Conservation (phyloP, 2,888 invertebrate genomes). For the Drosophila hamatofila region DNA sequence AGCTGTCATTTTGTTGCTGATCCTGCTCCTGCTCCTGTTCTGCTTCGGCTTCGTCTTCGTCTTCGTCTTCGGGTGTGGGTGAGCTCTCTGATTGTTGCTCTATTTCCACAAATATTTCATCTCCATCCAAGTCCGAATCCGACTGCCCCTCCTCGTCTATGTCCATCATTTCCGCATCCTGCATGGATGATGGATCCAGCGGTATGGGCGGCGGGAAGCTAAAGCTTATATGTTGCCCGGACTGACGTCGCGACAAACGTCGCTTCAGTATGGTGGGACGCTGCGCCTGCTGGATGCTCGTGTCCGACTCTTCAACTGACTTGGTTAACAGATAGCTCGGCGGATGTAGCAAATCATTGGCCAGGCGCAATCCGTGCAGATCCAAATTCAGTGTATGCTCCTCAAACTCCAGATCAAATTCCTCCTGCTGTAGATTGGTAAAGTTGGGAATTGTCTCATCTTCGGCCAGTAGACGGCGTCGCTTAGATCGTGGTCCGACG, state of each 20-base stretch:
- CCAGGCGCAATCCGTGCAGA: neutral
- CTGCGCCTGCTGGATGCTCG: neutral
- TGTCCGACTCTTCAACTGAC: neutral
- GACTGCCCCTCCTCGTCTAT: slow-evolving; percentile 18
- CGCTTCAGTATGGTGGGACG: slow-evolving; percentile 34
- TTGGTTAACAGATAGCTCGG: slow-evolving; percentile 35
- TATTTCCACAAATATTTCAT: slow-evolving; percentile 63
- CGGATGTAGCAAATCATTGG: slow-evolving; percentile 29
- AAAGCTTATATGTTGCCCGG: slow-evolving; percentile 4
- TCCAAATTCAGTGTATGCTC: neutral
- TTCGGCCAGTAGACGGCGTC: slow-evolving; percentile 40
- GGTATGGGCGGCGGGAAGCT: slow-evolving; percentile 45
- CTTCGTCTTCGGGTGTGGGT: slow-evolving; percentile 7
- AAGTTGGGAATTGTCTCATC: neutral
- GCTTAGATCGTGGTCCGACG: slow-evolving; percentile 31
- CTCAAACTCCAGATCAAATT: neutral
- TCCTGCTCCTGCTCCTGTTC: slow-evolving; percentile 17
- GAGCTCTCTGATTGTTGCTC: slow-evolving; percentile 39
- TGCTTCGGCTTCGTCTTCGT: no score
- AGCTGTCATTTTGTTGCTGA: slow-evolving; percentile 37
- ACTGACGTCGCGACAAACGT: neutral
- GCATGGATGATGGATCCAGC: neutral
- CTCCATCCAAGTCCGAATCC: slow-evolving; percentile 26
- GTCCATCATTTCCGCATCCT: neutral
- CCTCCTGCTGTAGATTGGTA: neutral